Evolutionary conservation across 2,113 vertebrate species (phyloP).

Genomic region (Notothenia rossii): DNA sequence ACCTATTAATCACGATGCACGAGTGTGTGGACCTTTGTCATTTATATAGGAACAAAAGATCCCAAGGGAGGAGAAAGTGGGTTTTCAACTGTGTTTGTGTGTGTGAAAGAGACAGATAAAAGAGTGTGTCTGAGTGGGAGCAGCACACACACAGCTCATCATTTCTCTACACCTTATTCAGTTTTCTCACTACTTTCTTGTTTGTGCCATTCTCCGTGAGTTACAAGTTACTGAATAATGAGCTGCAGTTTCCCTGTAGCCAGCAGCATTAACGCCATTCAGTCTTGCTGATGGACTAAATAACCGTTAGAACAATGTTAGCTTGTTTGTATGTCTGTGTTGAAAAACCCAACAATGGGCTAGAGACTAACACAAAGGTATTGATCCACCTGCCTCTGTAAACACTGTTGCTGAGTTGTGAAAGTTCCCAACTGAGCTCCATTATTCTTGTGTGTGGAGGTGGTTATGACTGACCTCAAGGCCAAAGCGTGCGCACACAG

Average conservation of each 20-base stretch:
- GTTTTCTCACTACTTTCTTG: constrained; percentile 4
- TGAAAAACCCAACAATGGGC: constrained; percentile 4
- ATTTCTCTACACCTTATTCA: background rate
- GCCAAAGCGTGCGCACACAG: background rate
- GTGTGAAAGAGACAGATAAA: constrained; percentile 9
- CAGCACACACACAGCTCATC: background rate
- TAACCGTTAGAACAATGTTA: constrained; percentile 17
- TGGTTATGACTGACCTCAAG: constrained; percentile 36
- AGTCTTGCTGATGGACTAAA: constrained; percentile 21
- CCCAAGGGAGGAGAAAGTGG: background rate
- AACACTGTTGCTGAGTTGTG: constrained; percentile 40
- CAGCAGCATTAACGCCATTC: constrained; percentile 1
- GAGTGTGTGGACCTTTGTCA: background rate
- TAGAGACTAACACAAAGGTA: constrained; percentile 37
- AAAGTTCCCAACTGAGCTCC: constrained; percentile 26
- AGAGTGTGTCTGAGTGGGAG: constrained; percentile 8
- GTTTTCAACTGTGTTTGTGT: background rate
- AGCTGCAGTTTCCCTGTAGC: constrained; percentile 18
- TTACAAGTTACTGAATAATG: constrained; percentile 10
- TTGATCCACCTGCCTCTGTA: constrained; percentile 38
- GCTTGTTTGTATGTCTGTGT: background rate
- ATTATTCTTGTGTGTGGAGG: constrained; percentile 52
- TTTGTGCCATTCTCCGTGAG: background rate
- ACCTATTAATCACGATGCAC: constrained; percentile 52
- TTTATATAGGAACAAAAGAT: constrained; percentile 33